Base-by-base conservation (phyloP, 1,140 invertebrate genomes). In the Dendroctonus valens region DNA sequence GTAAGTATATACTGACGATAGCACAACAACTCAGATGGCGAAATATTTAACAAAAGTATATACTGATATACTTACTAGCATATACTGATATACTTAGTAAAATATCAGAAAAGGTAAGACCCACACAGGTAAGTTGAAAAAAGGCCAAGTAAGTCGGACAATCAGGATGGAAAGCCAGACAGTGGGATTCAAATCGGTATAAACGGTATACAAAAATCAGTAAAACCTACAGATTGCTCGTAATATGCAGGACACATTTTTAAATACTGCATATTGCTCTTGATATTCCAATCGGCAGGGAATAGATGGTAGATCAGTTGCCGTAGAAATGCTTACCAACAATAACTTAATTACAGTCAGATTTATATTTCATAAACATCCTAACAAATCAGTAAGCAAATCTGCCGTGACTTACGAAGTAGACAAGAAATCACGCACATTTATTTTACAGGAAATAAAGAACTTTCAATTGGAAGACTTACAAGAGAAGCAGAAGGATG, bases 401-500 rank as follows among this genome's bases (percentile, higher is more conserved):
- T 26, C 26, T 26, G 26, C 26, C 26, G 26, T 26, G 26, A 26
- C 26, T 26, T 26, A 26, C 26, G 3, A 26, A 26, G 26, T 26
- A 26, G 26, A 26, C 26, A 26, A 26, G 26, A 26, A 26, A 26
- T 26, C 26, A 51, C 7, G 7, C 53, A 50, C 40, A 5, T 5
- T 57, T 7, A 52, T 39, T 69, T 79, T 77, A 53, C 76, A 93
- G 91, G 91, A 93, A 81, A 87, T 92, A 66, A 89, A 90, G 77
- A 84, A 86, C 41, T 81, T 88, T 38, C 89, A 92, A 73, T 79
- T 91, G 70, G 90, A 92, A 73, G 90, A 90, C 59, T 83, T 84
- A 65, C 74, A 88, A 3, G 86, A 88, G 59, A 84, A 85, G 64
- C 52, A 54, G 38, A 68, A 67, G 5, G 82, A 85, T 9, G 89